Evolutionary conservation across 2,888 invertebrate species (phyloP).

Genomic region (Pardosa pseudoannulata): DNA sequence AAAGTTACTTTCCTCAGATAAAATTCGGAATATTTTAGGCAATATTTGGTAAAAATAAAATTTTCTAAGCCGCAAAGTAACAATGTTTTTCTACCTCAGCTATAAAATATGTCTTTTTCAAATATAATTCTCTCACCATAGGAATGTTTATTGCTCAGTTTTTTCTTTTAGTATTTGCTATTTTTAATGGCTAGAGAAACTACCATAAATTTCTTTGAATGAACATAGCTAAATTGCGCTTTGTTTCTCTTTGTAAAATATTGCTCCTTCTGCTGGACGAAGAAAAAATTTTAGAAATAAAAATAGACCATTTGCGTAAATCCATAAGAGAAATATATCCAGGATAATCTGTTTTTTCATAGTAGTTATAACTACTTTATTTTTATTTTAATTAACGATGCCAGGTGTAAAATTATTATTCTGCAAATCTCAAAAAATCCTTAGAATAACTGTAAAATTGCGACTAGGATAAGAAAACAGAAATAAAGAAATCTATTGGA

Average conservation of each 20-base stretch:
- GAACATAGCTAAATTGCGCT: conserved; percentile 3
- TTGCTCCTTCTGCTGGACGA: neutral
- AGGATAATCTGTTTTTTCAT: neutral
- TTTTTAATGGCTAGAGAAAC: conserved; percentile 39
- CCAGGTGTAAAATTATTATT: neutral
- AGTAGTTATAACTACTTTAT: neutral
- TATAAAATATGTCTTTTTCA: conserved; percentile 40
- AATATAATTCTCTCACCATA: conserved; percentile 23
- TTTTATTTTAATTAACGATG: conserved; percentile 1
- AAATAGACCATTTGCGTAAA: neutral
- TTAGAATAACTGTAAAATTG: neutral
- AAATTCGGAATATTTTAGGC: too few species aligned
- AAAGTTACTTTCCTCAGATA: too few species aligned
- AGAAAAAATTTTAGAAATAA: conserved; percentile 3
- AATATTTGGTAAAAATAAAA: conserved; percentile 1
- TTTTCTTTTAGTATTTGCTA: conserved; percentile 27
- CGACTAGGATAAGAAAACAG: neutral
- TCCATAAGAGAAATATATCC: neutral
- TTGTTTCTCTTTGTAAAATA: neutral
- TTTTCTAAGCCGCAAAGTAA: neutral
- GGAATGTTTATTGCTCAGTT: conserved; percentile 17
- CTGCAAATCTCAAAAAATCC: neutral
- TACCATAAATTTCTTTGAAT: conserved; percentile 32
- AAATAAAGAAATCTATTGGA: neutral
- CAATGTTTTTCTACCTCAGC: neutral